Base-by-base conservation (phyloP, 1,140 invertebrate genomes). In the Drosophila miranda region DNA sequence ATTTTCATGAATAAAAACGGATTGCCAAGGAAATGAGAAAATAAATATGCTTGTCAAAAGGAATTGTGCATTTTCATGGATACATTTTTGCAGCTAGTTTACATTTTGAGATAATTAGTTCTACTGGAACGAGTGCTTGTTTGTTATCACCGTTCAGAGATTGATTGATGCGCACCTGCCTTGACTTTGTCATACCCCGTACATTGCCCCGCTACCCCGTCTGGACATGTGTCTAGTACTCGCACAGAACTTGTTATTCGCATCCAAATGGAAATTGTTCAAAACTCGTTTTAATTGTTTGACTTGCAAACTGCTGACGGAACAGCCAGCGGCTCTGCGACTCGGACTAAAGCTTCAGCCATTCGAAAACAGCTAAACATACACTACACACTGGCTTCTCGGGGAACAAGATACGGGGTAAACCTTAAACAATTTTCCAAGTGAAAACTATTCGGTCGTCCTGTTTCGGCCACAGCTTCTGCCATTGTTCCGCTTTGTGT, bases 341-440 rank as follows among this genome's bases (percentile, higher is more conserved):
- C 45, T 46, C 30, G 46, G n/a, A 26, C 41, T 52, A 51, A 23
- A 55, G 34, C 42, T 63, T 34, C 55, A 46, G 44, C 51, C 51
- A 55, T 51, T 68, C 50, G 34, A 50, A 50, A 49, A 44, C 43
- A 73, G 38, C 41, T 56, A 44, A 60, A 48, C 66, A 78, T 81
- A 68, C 64, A 58, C 7, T 30, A 30, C 8, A 30, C 1, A 28
- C 28, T 38, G 5, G 34, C 11, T 13, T 4, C 11, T 4, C 34
- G 34, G 11, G 45, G 42, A 66, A 26, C 42, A 38, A 38, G 34
- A 34, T 38, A 13, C 34, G 14, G 45, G 42, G 19, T 46, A 75
- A 87, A 87, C 70, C 87, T 87, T 72, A 75, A 87, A 87, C 82
- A 87, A 87, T 78, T 87, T 82, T n/a, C 75, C 79, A 64, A 75